Evolutionary conservation across 2,113 vertebrate genomes (phyloP), one percentile per base, ranked within the genome.

Genomic region (Oncorhynchus kisutch): DNA sequence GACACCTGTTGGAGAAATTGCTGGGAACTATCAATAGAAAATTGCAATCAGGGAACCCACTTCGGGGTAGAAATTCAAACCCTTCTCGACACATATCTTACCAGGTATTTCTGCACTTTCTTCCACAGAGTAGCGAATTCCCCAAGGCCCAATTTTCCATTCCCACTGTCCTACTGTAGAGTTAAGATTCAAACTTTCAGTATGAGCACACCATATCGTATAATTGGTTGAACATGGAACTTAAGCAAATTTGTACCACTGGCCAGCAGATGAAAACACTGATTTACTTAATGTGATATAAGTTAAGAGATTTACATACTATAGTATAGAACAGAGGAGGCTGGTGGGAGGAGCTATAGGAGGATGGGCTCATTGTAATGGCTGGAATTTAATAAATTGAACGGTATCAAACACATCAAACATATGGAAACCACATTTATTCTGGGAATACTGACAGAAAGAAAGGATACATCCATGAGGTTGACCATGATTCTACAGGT

Each of bases 391-490:
- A 12, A 11, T 45, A 3, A 11, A 45, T 45, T 9, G 39, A 11
- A 45, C 2, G 39, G 8, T 45, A 11, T 45, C 9, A 45, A 45
- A 45, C 39, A 45, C 39, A 45, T 2, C 2, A 45, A 20, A 18
- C 14, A 18, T 57, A 57, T 14, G 54, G 54, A 27, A 22, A 64
- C 9, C 22, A 11, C 22, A 22, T 64, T 45, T 11, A 66, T 8
- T 29, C 25, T 66, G 65, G 18, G 75, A 25, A 73, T 66, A 0
- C 34, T 67, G 84, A 69, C 9, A 25, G 1, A 31, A 4, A 82
- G 18, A 76, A 91, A 97, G 94, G 97, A 98, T 97, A 97, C 95
- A 20, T 97, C 96, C 94, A 97, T 90, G 79, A 98, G 93, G 91
- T 95, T 94, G 81, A 97, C 91, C 94, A 97, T 95, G 67, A 94